These are phyloP conservation scores for Cacoxenus indagator DNA, from an alignment of 2,888 invertebrate genomes.

Conservation along the genomic window DNA sequence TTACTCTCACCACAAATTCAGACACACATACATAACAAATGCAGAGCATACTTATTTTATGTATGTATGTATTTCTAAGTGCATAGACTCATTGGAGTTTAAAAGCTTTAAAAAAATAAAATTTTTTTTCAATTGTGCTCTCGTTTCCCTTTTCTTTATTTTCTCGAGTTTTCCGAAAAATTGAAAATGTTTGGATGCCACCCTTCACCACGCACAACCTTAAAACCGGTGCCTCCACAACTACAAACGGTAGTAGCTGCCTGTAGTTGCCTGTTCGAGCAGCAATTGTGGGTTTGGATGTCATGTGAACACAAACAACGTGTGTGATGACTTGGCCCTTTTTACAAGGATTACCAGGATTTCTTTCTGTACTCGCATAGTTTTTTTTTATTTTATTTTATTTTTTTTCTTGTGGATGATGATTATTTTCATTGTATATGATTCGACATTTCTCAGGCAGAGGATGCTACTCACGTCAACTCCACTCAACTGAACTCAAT, in stretches of 20 bases:
- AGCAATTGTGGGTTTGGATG: background rate
- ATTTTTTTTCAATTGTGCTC: slow-evolving; percentile 1
- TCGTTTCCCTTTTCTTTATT: slow-evolving; percentile 4
- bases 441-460: background rate
- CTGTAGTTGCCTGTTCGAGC: too few species aligned
- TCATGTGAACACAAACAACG: background rate
- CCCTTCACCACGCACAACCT: background rate
- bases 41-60: background rate
- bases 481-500: background rate
- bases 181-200: background rate
- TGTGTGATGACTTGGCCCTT: slow-evolving; percentile 4
- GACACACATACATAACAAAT: too few species aligned
- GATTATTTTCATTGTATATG: background rate
- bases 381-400: background rate
- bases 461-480: background rate
- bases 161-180: slow-evolving; percentile 14
- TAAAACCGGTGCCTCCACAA: too few species aligned
- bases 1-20: too few species aligned
- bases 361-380: background rate
- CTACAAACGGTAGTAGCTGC: too few species aligned
- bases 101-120: too few species aligned
- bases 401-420: background rate
- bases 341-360: slow-evolving; percentile 1
- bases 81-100: background rate
- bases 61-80: background rate